Conservation (phyloP, 2,797 vertebrate species). For the Zenarchopterus dispar region DNA sequence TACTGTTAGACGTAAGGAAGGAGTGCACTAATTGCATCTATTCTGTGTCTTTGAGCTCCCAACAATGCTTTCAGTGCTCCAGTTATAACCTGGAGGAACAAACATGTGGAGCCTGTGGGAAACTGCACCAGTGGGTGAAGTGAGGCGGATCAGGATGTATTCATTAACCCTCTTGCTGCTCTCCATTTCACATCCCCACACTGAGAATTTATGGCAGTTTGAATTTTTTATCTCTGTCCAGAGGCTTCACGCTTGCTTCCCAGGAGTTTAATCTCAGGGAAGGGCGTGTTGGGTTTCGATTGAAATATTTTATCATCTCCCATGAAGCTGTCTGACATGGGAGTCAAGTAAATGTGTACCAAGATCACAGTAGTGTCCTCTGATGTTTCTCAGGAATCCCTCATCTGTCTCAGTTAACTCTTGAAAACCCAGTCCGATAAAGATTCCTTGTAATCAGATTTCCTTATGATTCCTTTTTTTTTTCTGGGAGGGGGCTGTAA, state of each 20-base stretch:
- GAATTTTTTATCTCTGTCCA: constrained; percentile 44
- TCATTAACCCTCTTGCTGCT: constrained; percentile 66
- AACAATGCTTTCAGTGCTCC: constrained; percentile 19
- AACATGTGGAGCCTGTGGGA: constrained; percentile 42
- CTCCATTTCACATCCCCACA: constrained; percentile 50
- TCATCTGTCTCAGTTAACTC: constrained; percentile 54
- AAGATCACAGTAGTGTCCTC: constrained; percentile 50
- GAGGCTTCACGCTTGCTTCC: constrained; percentile 21
- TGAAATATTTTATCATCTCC: constrained; percentile 72
- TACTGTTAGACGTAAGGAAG: constrained; percentile 22
- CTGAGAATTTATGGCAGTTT: constrained; percentile 67
- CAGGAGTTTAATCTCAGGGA: constrained; percentile 48
- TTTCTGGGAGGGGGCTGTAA: constrained; percentile 17
- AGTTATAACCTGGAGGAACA: constrained; percentile 29
- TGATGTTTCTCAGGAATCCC: constrained; percentile 62
- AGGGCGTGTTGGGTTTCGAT: constrained; percentile 66
- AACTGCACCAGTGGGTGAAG: constrained; percentile 54
- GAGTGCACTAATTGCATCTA: constrained; percentile 22
- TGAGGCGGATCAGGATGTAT: constrained; percentile 50
- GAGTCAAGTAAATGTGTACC: constrained; percentile 61
- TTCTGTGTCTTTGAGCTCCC: constrained; percentile 23
- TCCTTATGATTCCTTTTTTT: constrained; percentile 30
- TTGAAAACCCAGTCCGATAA: constrained; percentile 52
- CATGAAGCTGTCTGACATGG: constrained; percentile 59
- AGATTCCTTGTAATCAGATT: constrained; percentile 36